Conservation (phyloP, 2,888 invertebrate species). For the Chrysolina oricalcia region DNA sequence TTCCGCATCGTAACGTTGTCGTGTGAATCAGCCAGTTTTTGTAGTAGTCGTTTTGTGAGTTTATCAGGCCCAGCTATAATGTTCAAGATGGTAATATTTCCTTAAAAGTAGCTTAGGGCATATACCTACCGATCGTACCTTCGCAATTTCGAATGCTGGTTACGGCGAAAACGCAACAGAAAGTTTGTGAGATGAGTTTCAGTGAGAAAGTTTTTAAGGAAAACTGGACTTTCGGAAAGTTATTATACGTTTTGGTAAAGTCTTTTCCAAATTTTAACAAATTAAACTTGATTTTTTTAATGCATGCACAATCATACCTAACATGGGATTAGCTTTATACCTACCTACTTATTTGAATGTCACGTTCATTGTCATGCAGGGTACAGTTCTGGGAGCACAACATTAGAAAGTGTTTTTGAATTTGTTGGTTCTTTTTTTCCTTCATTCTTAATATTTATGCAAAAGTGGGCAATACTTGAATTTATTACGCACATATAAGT, state of each 20-base stretch:
- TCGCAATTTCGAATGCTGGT: not conserved
- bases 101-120: not conserved
- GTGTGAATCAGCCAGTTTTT: not conserved
- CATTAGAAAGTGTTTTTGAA: too few relatives aligned
- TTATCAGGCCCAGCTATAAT: not conserved
- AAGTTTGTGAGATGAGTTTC: conserved; percentile 11
- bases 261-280: conserved; percentile 1
- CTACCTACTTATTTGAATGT: not conserved
- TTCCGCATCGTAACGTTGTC: not conserved
- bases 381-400: too few relatives aligned
- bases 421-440: too few relatives aligned
- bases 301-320: not conserved
- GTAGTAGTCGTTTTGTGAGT: conserved; percentile 5
- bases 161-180: not conserved
- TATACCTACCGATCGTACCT: not conserved
- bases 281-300: not conserved
- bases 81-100: conserved; percentile 16
- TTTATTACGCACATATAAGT: too few relatives aligned
- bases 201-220: conserved; percentile 10
- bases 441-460: too few relatives aligned
- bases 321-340: not conserved
- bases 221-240: conserved; percentile 8
- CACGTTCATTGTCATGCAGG: not conserved
- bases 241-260: not conserved
- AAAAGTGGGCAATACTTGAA: too few relatives aligned